A percentile compares a stretch with the other conserved stretches of the same genome.
Evolutionary conservation across 1,140 invertebrate genomes (phyloP).

Genomic region (Brachionus calyciflorus): DNA sequence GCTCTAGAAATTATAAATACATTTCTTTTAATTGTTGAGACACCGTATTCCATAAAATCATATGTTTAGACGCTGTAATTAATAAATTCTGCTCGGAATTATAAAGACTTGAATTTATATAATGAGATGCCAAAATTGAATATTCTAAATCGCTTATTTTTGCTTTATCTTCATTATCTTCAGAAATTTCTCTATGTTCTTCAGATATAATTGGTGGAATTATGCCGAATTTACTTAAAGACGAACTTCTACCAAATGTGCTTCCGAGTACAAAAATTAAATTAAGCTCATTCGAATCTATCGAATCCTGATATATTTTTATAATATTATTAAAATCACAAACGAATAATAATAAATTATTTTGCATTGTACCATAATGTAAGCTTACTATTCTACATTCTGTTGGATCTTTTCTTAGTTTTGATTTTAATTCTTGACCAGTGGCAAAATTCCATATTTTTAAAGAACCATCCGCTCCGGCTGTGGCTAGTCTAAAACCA

Average conservation of each 20-base stretch:
- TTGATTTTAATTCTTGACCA: slow-evolving; percentile 52
- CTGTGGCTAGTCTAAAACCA: slow-evolving; percentile 57
- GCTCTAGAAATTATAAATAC: background rate
- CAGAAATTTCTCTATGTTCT: background rate
- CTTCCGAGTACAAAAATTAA: slow-evolving; percentile 25
- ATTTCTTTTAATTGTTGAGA: slow-evolving; percentile 26
- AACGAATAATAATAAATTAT: slow-evolving; percentile 53
- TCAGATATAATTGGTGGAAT: background rate
- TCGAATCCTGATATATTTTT: slow-evolving; percentile 52
- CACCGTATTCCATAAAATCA: background rate
- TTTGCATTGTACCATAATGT: slow-evolving; percentile 50
- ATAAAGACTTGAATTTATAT: background rate
- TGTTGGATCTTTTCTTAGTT: background rate
- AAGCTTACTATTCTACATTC: slow-evolving; percentile 54
- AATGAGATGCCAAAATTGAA: background rate
- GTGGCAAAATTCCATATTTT: slow-evolving; percentile 60
- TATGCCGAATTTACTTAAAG: background rate
- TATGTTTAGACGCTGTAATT: background rate
- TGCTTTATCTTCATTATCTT: background rate
- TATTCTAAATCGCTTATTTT: background rate
- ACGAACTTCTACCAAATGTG: background rate
- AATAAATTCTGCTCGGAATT: background rate
- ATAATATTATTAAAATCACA: slow-evolving; percentile 56
- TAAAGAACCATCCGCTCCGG: slow-evolving; percentile 56
- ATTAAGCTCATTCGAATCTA: slow-evolving; percentile 15